Evolutionary conservation across 2,797 vertebrate genomes (phyloP).

Genomic region (Clarias fuscus): DNA sequence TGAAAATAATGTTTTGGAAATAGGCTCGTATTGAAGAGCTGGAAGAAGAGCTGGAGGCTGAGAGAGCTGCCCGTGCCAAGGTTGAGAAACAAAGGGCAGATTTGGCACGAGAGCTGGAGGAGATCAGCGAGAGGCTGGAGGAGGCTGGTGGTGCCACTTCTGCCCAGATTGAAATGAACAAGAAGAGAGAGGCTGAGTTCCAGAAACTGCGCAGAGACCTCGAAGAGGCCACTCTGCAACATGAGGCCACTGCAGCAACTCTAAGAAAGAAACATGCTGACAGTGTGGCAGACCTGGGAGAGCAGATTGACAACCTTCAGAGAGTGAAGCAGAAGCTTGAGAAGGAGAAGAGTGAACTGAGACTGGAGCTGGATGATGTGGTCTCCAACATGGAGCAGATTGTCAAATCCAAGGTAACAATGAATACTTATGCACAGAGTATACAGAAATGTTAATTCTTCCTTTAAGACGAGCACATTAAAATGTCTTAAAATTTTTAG

Average conservation of each 20-base stretch:
- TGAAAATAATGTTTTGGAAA: background rate
- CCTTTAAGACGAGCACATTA: background rate
- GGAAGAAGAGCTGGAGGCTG: slow-evolving; percentile 81
- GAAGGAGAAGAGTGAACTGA: slow-evolving; percentile 79
- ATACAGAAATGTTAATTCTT: background rate
- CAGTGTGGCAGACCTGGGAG: slow-evolving; percentile 57
- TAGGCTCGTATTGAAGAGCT: slow-evolving; percentile 80
- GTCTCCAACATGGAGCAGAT: slow-evolving; percentile 79
- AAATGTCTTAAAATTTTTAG: slow-evolving; percentile 22
- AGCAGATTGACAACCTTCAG: slow-evolving; percentile 83
- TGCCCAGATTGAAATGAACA: no score
- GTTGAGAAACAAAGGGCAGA: slow-evolving; percentile 78
- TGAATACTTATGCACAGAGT: background rate
- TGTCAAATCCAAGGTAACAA: slow-evolving; percentile 61
- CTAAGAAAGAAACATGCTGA: slow-evolving; percentile 69
- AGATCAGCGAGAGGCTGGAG: no score
- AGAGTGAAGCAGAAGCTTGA: slow-evolving; percentile 73
- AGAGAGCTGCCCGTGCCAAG: slow-evolving; percentile 76
- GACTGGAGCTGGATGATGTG: slow-evolving; percentile 78
- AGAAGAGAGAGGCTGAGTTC: no score
- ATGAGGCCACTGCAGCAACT: slow-evolving; percentile 61
- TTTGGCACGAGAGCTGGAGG: no score
- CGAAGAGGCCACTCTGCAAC: no score
- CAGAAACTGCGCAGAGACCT: no score
- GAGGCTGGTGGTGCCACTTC: no score